These are phyloP conservation scores for Crossocerus cetratus DNA, from an alignment of 2,888 invertebrate genomes.

Conservation along the genomic window DNA sequence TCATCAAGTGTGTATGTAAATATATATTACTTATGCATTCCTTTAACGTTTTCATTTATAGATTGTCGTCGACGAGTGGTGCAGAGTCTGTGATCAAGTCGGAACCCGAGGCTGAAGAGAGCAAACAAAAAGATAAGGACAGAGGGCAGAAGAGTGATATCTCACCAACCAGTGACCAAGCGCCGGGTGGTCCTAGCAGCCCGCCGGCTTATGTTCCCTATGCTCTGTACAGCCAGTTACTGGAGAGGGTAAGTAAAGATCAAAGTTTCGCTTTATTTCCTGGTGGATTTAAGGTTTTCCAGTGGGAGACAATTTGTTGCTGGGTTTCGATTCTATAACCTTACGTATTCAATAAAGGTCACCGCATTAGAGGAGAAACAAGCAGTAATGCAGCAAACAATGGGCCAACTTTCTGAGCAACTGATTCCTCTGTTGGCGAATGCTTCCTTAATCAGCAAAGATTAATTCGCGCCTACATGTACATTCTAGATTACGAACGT, in stretches of 20 bases:
- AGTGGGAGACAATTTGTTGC: no score
- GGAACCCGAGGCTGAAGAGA: conserved; percentile 61
- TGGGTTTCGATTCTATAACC: no score
- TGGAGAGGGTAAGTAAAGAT: conserved; percentile 68
- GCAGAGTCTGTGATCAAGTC: conserved; percentile 55
- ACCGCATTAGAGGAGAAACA: conserved; percentile 69
- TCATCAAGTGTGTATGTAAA: neutral
- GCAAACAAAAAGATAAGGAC: conserved; percentile 61
- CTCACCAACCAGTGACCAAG: conserved; percentile 43
- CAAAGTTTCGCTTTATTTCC: no score
- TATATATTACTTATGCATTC: neutral
- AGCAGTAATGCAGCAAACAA: conserved; percentile 65
- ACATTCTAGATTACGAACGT: conserved; percentile 44
- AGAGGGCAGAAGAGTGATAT: conserved; percentile 57
- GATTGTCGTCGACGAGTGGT: conserved; percentile 52
- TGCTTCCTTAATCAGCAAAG: conserved; percentile 47
- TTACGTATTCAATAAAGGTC: conserved; percentile 53
- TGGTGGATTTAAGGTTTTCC: no score
- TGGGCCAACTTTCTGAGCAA: conserved; percentile 68
- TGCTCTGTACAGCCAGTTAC: conserved; percentile 71
- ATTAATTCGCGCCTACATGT: conserved; percentile 34
- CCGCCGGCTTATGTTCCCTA: conserved; percentile 72
- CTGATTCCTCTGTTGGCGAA: conserved; percentile 60
- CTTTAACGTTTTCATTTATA: conserved; percentile 11
- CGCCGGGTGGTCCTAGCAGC: conserved; percentile 48